Base-by-base conservation (phyloP, 2,797 vertebrate genomes). In the Geotrypetes seraphini region DNA sequence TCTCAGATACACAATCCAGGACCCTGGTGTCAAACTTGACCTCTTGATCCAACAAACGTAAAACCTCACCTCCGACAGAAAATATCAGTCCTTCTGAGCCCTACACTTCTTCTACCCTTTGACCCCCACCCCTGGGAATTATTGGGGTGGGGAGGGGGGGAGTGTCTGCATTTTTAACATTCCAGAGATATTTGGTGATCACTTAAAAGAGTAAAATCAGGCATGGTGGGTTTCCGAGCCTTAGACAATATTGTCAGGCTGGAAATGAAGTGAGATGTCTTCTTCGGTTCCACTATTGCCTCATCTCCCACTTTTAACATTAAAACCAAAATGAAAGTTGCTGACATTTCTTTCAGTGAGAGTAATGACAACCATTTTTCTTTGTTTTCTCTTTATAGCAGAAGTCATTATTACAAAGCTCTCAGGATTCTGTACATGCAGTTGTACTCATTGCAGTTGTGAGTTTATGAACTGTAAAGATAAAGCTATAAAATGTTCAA, bases 381-480 rank as follows among this genome's bases (percentile, higher is more conserved):
- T 22, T 21, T 28, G 7, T 16, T 53, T 36, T 19, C 3, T 11
- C 20, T 28, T 9, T 19, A 10, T 30, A 38, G 10, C 20, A 28
- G 15, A 4, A 43, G 8, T 20, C 15, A 43, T 43, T 50, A 25
- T 21, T 33, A 18, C n/a, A 15, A 35, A 48, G 6, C 5, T 29
- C 41, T 52, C 26, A 39, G 33, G 49, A 35, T 28, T 44, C n/a
- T n/a, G n/a, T n/a, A n/a, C 18, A 48, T 47, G 7, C 22, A 10
- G n/a, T 31, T 19, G 13, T 43, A 24, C 57, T 33, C 26, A 23
- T 11, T 8, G 22, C 29, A 36, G 28, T 46, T 53, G 56, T 59
- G 30, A 47, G 47, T 56, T 48, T 60, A 44, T 38, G 34, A 40
- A 15, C 5, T 33, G 21, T 39, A 18, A n/a, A n/a, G n/a, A n/a